Conservation (phyloP, 1,140 invertebrate species). For the Notospermus geniculatus region DNA sequence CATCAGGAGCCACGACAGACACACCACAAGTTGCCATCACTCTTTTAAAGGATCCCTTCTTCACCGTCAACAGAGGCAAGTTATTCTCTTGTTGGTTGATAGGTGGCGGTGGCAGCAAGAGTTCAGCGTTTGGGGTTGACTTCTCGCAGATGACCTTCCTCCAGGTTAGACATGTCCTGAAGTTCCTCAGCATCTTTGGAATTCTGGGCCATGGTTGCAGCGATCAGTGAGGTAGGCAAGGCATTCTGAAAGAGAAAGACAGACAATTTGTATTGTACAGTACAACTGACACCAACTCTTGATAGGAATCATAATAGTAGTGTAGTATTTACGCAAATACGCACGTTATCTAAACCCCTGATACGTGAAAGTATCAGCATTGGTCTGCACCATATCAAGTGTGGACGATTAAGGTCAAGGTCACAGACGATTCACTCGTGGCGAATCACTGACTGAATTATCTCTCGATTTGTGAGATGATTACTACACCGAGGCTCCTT, state of each 20-base stretch:
- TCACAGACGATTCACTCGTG: no score
- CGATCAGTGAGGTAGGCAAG: slow-evolving; percentile 91
- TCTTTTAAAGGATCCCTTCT: slow-evolving; percentile 76
- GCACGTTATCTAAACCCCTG: no score
- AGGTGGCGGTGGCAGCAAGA: slow-evolving; percentile 84
- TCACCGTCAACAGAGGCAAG: slow-evolving; percentile 93
- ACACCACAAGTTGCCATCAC: slow-evolving; percentile 59
- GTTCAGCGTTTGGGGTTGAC: slow-evolving; percentile 72
- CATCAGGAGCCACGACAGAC: slow-evolving; percentile 45
- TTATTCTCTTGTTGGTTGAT: slow-evolving; percentile 79
- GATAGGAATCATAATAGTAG: no score
- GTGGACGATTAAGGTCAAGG: no score
- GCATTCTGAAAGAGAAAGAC: slow-evolving; percentile 59
- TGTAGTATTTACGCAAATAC: no score
- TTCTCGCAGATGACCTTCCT: slow-evolving; percentile 68
- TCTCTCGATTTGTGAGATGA: no score
- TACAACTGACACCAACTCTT: background rate
- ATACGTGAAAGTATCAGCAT: no score
- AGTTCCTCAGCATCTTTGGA: slow-evolving; percentile 78
- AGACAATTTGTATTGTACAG: no score
- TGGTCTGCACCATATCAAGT: no score
- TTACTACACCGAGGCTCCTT: no score
- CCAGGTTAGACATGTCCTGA: slow-evolving; percentile 62
- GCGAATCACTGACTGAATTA: no score
- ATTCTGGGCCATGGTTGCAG: slow-evolving; percentile 84